phyloP scores from a whole-genome alignment of 1,140 invertebrate genomes.

The Hylaeus anthracinus region DNA sequence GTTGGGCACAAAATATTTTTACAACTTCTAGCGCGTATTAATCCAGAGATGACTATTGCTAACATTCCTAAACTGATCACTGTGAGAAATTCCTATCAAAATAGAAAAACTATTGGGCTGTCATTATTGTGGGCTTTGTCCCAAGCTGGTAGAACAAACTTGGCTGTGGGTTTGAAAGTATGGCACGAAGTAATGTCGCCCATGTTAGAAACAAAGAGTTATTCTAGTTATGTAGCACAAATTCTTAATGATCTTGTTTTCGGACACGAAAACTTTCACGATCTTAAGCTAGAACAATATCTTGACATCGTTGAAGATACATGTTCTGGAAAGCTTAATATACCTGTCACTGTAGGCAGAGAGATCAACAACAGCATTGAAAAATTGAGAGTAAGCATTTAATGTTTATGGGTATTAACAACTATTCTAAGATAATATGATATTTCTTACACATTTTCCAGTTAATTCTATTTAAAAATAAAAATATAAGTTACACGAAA shows the following conservation, averaged over 20 bases:
- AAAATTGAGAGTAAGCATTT: slow-evolving; percentile 76
- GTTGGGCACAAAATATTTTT: slow-evolving; percentile 87
- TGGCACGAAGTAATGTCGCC: slow-evolving; percentile 92
- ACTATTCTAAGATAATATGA: slow-evolving; percentile 7
- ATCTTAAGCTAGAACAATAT: slow-evolving; percentile 78
- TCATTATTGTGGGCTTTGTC: slow-evolving; percentile 90
- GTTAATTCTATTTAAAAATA: slow-evolving; percentile 74
- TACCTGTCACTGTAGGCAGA: slow-evolving; percentile 62
- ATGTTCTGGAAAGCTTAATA: slow-evolving; percentile 73
- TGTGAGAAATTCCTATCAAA: slow-evolving; percentile 89
- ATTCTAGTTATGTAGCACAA: slow-evolving; percentile 85
- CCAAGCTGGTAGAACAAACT: slow-evolving; percentile 86
- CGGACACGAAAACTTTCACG: slow-evolving; percentile 64
- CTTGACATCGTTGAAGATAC: slow-evolving; percentile 76
- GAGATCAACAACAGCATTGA: slow-evolving; percentile 73
- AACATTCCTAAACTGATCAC: slow-evolving; percentile 84
- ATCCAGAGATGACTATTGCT: slow-evolving; percentile 83
- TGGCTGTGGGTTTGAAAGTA: slow-evolving; percentile 87
- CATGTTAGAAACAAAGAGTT: slow-evolving; percentile 87
- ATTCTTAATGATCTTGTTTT: slow-evolving; percentile 85
- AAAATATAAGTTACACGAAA: slow-evolving; percentile 72
- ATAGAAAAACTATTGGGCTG: slow-evolving; percentile 88
- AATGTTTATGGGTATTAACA: background rate
- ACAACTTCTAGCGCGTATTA: slow-evolving; percentile 85
- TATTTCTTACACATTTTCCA: slow-evolving; percentile 63